A percentile compares a stretch with the other conserved stretches of the same genome.
Conservation (phyloP, 2,888 invertebrate genomes). For the Oscheius sp. region DNA sequence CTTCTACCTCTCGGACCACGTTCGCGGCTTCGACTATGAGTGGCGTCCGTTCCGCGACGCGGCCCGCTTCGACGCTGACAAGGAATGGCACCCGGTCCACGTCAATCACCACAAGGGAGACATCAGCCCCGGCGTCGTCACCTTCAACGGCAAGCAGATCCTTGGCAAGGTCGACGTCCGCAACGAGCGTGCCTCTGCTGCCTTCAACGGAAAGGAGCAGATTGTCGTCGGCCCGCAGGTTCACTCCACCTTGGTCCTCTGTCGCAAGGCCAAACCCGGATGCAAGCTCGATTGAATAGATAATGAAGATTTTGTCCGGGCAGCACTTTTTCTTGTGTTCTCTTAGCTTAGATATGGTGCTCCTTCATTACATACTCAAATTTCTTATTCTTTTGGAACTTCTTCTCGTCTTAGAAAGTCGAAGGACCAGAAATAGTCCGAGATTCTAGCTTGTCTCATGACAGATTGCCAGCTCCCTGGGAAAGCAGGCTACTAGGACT, state of each 20-base stretch:
- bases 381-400: too few relatives aligned
- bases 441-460: too few relatives aligned
- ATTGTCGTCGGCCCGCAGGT: slow-evolving; percentile 37
- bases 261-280: neutral
- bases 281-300: slow-evolving; percentile 1
- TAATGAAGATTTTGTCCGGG: too few relatives aligned
- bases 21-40: slow-evolving; percentile 70
- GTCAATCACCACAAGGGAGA: slow-evolving; percentile 66
- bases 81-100: slow-evolving; percentile 62
- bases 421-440: too few relatives aligned
- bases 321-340: neutral
- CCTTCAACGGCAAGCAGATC: slow-evolving; percentile 64
- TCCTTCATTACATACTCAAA: too few relatives aligned
- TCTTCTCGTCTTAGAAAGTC: too few relatives aligned
- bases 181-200: slow-evolving; percentile 65
- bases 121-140: slow-evolving; percentile 66
- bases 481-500: too few relatives aligned
- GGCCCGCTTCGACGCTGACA: slow-evolving; percentile 59
- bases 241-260: slow-evolving; percentile 26
- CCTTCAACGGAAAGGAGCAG: slow-evolving; percentile 59
- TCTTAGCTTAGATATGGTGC: too few relatives aligned
- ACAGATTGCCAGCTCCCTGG: too few relatives aligned
- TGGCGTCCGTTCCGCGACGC: slow-evolving; percentile 68
- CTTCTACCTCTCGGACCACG: slow-evolving; percentile 63
- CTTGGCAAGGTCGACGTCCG: slow-evolving; percentile 67